Base-by-base conservation (phyloP, 1,140 invertebrate species). In the Drosophila paulistorum region DNA sequence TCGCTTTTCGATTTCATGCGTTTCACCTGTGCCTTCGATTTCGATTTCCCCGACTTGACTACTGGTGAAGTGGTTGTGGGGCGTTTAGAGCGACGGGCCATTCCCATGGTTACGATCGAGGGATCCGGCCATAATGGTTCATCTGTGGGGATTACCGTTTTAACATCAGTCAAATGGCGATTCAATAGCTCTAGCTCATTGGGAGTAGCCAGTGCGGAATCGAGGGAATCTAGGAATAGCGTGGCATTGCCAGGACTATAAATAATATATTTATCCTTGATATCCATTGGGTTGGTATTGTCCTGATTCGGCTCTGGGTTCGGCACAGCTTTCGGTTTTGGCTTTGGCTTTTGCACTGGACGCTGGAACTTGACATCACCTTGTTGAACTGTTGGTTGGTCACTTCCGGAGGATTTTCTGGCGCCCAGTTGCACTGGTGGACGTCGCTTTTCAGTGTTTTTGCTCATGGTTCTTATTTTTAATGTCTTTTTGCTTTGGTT, bases 201-300 rank as follows among this genome's bases (percentile, higher is more conserved):
- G 0, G 63, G 61, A 1, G 54, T 66, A 6, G 67, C 55, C 33
- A 14, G n/a, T 0, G 33, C 1, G 0, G 78, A 48, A 37, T 85
- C 65, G 7, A 74, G n/a, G 4, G 81, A 64, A 33, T 57, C 26
- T 42, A 84, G 51, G 7, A 71, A 62, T 7, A 84, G 69, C 9
- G 81, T 84, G 7, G 69, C 23, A 33, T 80, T 84, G 10, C 81
- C 81, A 1, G 55, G 66, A 11, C 81, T 84, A 7, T 84, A 84
- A 0, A 84, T 67, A 14, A 84, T 66, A 7, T 84, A 84, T 2
- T 61, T 71, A 13, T 84, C 70, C 60, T 76, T 68, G 3, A n/a
- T 30, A 17, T 4, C 33, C 58, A 20, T 1, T 35, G 14, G 1
- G 14, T 0, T 71, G 6, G 26, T 13, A 14, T 10, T 30, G 9